These are phyloP conservation scores for Sinella curviseta DNA, from an alignment of 1,140 invertebrate species.

Conservation along the genomic window DNA sequence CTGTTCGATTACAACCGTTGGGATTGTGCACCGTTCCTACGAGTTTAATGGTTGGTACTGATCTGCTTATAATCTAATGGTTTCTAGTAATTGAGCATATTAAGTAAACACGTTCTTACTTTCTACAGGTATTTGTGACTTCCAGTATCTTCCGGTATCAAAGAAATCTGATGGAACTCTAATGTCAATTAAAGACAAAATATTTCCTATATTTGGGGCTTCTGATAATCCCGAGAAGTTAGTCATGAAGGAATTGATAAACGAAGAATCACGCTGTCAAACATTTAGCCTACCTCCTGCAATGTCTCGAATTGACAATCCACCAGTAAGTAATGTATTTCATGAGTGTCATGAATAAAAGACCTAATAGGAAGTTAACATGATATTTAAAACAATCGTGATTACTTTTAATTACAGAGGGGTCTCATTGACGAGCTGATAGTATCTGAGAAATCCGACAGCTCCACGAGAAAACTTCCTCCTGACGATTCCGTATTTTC, in stretches of 20 bases:
- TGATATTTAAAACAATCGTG: not conserved
- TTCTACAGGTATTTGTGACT: conserved; percentile 75
- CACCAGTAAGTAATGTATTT: conserved; percentile 25
- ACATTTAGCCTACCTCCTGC: conserved; percentile 27
- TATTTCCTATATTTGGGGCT: conserved; percentile 61
- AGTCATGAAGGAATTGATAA: not conserved
- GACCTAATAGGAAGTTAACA: not conserved
- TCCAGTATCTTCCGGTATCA: conserved; percentile 80
- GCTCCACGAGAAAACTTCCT: not conserved
- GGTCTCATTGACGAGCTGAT: conserved; percentile 3
- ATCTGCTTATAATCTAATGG: conserved; percentile 22
- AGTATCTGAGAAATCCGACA: conserved; percentile 15
- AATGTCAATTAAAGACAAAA: conserved; percentile 65
- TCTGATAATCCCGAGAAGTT: not conserved
- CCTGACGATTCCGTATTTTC: not conserved
- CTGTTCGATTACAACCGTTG: conserved; percentile 55
- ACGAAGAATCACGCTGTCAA: not conserved
- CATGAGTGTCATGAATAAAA: not conserved
- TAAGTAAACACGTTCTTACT: not conserved
- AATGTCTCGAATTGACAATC: conserved; percentile 35
- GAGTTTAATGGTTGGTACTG: conserved; percentile 73
- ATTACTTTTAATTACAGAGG: not conserved
- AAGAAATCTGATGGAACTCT: conserved; percentile 53
- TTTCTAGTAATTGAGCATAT: not conserved
- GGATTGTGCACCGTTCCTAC: conserved; percentile 70